Evolutionary conservation across 2,113 vertebrate genomes (phyloP).

Genomic region (Ciconia boyciana): DNA sequence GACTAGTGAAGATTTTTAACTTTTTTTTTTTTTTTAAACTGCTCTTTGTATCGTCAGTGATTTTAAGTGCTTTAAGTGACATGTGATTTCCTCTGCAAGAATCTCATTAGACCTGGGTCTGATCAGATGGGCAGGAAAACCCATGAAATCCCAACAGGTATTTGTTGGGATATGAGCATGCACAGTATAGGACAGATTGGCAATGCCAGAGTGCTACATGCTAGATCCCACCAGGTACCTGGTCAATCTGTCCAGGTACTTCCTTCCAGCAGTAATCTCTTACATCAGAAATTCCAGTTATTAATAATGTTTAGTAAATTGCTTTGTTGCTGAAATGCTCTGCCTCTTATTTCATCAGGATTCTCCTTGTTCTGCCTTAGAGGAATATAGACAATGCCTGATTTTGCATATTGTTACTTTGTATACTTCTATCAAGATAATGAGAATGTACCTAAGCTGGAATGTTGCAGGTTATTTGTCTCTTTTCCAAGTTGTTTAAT

Average conservation of each 20-base stretch:
- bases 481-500: neutral
- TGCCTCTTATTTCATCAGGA: neutral
- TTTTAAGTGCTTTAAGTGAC: neutral
- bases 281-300: neutral
- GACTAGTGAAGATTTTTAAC: neutral
- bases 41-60: neutral
- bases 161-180: rapidly evolving
- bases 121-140: neutral
- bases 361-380: neutral
- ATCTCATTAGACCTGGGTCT: neutral
- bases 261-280: neutral
- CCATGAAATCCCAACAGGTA: neutral
- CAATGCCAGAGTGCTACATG: neutral
- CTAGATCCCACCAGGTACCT: neutral
- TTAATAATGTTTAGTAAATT: neutral
- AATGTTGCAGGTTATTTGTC: neutral
- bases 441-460: neutral
- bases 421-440: neutral
- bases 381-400: neutral
- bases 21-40: neutral
- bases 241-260: neutral
- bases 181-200: neutral
- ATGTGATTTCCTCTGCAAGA: neutral
- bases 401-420: neutral
- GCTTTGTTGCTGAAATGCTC: neutral